phyloP scores from a whole-genome alignment of 2,797 vertebrate genomes.

The Mycteria americana region DNA sequence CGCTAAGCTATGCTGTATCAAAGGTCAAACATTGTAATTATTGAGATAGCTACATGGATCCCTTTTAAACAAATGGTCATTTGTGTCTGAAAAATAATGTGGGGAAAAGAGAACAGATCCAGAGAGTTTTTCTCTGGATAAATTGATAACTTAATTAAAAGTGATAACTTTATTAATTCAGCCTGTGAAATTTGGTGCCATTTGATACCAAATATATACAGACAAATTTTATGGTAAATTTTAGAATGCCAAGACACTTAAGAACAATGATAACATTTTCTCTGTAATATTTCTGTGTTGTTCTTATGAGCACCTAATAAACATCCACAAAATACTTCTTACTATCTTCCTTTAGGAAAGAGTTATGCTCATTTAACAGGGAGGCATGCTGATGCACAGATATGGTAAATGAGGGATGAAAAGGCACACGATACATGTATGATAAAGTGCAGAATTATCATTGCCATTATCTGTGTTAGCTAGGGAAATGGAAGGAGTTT shows the following conservation, averaged over 20 bases:
- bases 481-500: not conserved
- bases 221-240: not conserved
- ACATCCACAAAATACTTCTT: not conserved
- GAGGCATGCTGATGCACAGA: not conserved
- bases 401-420: not conserved
- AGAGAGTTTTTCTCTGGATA: not conserved
- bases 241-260: not conserved
- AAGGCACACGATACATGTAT: not conserved
- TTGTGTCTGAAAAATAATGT: not conserved
- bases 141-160: not conserved
- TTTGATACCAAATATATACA: not conserved
- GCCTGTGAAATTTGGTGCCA: not conserved
- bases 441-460: not conserved
- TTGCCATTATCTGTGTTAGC: not conserved
- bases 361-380: not conserved
- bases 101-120: not conserved
- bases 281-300: not conserved
- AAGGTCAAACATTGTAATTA: not conserved
- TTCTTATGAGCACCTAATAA: not conserved
- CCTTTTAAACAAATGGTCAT: not conserved
- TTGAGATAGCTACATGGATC: not conserved
- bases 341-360: not conserved
- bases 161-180: not conserved
- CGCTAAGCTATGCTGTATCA: not conserved
- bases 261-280: not conserved